phyloP scores from a whole-genome alignment of 2,797 vertebrate species.

The Dryobates pubescens region DNA sequence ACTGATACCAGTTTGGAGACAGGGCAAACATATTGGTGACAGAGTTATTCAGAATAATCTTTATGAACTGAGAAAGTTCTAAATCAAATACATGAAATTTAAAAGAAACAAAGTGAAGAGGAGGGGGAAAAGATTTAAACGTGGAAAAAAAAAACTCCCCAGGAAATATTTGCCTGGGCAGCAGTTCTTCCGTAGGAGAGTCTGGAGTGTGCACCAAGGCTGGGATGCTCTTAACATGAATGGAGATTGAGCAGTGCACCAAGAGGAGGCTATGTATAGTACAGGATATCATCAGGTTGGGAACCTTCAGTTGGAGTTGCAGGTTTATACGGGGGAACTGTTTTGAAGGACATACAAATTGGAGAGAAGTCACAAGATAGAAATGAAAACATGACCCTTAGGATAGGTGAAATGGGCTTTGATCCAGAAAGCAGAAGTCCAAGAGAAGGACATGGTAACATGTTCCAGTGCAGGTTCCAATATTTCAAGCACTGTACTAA shows the following conservation, averaged over 20 bases:
- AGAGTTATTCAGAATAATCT: neutral
- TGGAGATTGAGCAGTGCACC: neutral
- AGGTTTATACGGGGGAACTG: neutral
- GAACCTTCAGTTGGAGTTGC: neutral
- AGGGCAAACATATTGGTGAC: neutral
- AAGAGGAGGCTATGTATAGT: neutral
- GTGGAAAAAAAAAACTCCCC: accelerated
- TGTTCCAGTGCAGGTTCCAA: neutral
- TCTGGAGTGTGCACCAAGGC: neutral
- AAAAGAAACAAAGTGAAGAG: neutral
- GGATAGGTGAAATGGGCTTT: neutral
- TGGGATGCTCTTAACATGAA: neutral
- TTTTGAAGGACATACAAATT: neutral
- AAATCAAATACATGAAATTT: neutral
- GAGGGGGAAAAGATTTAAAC: neutral
- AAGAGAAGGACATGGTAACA: neutral
- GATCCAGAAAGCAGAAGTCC: neutral
- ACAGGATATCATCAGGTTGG: neutral
- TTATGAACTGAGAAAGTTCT: neutral
- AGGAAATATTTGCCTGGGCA: neutral
- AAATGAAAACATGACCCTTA: neutral
- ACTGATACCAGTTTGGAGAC: neutral
- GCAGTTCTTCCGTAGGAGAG: neutral
- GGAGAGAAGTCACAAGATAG: neutral
- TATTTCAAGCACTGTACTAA: neutral